Percentiles rank a stretch among this genome's conserved stretches.
Conservation (phyloP, 2,797 vertebrate genomes). For the Onychomys arenicola region DNA sequence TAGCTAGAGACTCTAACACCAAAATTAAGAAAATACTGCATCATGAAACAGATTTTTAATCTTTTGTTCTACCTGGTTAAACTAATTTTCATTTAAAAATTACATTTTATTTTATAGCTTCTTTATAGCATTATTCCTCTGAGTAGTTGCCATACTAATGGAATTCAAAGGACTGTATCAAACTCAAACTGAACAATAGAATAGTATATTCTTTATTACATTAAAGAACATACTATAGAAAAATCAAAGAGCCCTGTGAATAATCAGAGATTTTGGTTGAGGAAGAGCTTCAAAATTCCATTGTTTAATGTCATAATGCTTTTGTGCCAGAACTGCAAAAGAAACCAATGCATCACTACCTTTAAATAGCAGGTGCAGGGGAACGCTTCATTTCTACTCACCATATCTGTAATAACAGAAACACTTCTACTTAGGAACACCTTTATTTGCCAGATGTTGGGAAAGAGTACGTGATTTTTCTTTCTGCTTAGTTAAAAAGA, state of each 20-base stretch:
- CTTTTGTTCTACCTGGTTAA: background rate
- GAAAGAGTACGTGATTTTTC: background rate
- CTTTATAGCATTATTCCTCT: background rate
- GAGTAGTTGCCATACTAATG: background rate
- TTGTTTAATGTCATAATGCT: background rate
- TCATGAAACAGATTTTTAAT: background rate
- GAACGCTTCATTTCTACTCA: constrained; percentile 18
- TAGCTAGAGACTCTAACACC: background rate
- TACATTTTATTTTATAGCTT: background rate
- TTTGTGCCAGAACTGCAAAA: background rate
- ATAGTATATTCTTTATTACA: background rate
- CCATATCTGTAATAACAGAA: constrained; percentile 11
- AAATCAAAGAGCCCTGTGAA: constrained; percentile 35
- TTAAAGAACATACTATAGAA: constrained; percentile 15
- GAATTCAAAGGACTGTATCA: constrained; percentile 37
- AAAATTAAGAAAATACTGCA: background rate
- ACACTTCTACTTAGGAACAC: background rate
- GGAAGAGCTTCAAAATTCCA: background rate
- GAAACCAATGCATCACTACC: background rate
- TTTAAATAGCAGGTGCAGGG: background rate
- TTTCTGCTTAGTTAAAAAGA: background rate
- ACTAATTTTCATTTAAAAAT: background rate
- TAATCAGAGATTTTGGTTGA: background rate
- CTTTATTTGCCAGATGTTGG: constrained; percentile 35
- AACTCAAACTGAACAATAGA: constrained; percentile 40